Percentiles rank a stretch among this genome's conserved stretches.
Conservation (phyloP, 2,797 vertebrate species). For the Nothura maculosa region DNA sequence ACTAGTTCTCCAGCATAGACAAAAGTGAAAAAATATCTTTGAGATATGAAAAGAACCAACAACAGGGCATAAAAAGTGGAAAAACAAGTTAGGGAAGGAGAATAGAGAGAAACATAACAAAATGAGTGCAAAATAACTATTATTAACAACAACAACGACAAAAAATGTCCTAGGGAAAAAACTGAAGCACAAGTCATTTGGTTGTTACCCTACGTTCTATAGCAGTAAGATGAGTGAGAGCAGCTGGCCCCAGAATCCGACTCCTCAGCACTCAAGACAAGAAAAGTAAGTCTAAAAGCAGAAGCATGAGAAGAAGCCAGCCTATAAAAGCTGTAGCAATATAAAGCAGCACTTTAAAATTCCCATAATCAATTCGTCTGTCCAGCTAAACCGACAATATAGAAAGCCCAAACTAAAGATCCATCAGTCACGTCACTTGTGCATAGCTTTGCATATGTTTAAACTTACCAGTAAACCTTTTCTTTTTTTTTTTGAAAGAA, state of each 20-base stretch:
- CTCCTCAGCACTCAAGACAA: neutral
- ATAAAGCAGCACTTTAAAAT: neutral
- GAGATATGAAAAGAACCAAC: neutral
- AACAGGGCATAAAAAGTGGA: neutral
- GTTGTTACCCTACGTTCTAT: neutral
- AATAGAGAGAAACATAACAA: neutral
- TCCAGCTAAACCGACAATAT: neutral
- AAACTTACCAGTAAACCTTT: neutral
- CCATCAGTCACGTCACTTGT: neutral
- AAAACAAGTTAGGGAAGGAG: neutral
- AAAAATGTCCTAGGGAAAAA: neutral
- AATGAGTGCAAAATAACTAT: neutral
- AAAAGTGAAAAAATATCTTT: neutral
- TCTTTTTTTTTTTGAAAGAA: neutral
- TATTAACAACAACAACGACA: neutral
- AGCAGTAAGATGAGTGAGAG: neutral
- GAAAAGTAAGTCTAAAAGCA: neutral
- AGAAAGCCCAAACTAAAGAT: neutral
- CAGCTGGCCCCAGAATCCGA: neutral
- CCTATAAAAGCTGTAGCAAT: neutral
- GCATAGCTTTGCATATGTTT: neutral
- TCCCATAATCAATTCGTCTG: neutral
- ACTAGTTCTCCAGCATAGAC: neutral
- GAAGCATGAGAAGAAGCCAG: neutral
- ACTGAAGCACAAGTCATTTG: too few relatives aligned